These are phyloP conservation scores for Menidia menidia DNA, from an alignment of 2,797 vertebrate genomes.

Conservation along the genomic window DNA sequence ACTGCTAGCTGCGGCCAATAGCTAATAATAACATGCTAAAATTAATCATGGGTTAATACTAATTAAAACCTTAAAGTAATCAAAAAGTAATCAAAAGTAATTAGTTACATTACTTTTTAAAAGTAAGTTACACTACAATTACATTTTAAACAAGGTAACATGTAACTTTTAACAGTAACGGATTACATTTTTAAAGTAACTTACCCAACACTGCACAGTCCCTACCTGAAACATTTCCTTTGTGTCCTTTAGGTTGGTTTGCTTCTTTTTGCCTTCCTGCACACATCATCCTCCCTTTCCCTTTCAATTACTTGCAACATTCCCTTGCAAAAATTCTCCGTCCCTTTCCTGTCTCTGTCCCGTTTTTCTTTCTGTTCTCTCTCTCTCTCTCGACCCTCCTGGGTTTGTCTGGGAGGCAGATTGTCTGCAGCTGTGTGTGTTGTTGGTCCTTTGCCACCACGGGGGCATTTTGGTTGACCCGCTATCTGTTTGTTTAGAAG, in stretches of 20 bases:
- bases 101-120: constrained; percentile 35
- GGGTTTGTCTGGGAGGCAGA: constrained; percentile 68
- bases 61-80: too few relatives aligned
- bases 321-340: constrained; percentile 52
- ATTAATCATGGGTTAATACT: too few relatives aligned
- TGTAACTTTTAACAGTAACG: too few relatives aligned
- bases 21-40: too few relatives aligned
- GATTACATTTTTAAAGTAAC: too few relatives aligned
- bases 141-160: too few relatives aligned
- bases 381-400: too few relatives aligned
- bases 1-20: too few relatives aligned
- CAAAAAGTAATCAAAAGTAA: too few relatives aligned
- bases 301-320: constrained; percentile 24
- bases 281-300: constrained; percentile 16
- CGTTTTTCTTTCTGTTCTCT: constrained; percentile 63
- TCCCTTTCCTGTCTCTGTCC: constrained; percentile 59
- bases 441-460: constrained; percentile 66
- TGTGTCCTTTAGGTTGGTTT: constrained; percentile 54
- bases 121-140: too few relatives aligned
- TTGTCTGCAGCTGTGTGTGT: constrained; percentile 56
- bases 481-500: constrained; percentile 70
- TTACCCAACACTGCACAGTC: too few relatives aligned
- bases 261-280: constrained; percentile 39
- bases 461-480: constrained; percentile 52
- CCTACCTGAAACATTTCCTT: constrained; percentile 45